Conservation (phyloP, 1,140 invertebrate genomes). For the Andricus grossulariae region DNA sequence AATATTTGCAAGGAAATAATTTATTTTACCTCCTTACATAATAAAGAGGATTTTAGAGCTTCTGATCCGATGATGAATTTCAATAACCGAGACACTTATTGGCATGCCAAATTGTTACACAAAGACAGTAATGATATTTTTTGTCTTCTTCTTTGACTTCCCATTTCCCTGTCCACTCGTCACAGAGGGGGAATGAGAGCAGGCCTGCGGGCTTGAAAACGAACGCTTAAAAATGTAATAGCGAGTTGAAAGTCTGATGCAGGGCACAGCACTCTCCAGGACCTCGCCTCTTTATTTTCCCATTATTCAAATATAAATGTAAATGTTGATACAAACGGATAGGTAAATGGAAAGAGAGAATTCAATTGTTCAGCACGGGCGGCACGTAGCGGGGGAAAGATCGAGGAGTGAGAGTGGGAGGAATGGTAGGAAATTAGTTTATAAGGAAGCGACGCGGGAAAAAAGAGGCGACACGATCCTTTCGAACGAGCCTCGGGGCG, state of each 20-base stretch:
- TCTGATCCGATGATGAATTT: no score
- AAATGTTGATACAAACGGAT: conserved; percentile 78
- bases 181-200: conserved; percentile 51
- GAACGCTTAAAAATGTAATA: conserved; percentile 77
- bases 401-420: conserved; percentile 47
- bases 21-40: no score
- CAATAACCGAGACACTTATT: background rate
- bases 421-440: conserved; percentile 73
- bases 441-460: conserved; percentile 71
- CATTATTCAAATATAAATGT: conserved; percentile 78
- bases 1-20: no score
- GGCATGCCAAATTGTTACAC: background rate
- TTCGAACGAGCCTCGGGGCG: conserved; percentile 44
- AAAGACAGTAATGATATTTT: conserved; percentile 27
- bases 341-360: conserved; percentile 77
- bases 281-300: conserved; percentile 73
- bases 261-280: conserved; percentile 41
- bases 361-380: conserved; percentile 73
- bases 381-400: conserved; percentile 52
- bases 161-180: conserved; percentile 3
- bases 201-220: conserved; percentile 71
- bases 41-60: no score
- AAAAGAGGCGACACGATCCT: conserved; percentile 56
- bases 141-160: conserved; percentile 19
- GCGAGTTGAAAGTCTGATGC: conserved; percentile 66